A percentile compares a stretch with the other conserved stretches of the same genome.
These are phyloP conservation scores for Graphium colonna DNA, from an alignment of 2,888 invertebrate species.

Conservation along the genomic window DNA sequence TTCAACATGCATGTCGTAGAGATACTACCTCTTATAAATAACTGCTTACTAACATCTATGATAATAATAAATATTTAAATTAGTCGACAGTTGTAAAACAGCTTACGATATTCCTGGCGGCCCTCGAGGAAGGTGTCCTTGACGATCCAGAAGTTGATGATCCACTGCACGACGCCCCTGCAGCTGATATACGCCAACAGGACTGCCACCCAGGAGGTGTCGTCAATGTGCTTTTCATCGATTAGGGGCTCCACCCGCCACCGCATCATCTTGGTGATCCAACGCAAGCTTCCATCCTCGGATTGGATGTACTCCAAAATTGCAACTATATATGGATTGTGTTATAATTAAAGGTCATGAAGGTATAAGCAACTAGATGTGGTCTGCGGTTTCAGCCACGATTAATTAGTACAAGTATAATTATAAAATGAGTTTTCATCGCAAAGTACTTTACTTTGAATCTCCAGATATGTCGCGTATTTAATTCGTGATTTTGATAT, in stretches of 20 bases:
- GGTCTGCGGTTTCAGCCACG: too few relatives aligned
- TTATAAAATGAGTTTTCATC: not conserved
- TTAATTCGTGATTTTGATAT: too few relatives aligned
- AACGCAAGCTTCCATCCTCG: slow-evolving; percentile 14
- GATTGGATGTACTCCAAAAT: slow-evolving; percentile 41
- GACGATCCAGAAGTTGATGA: slow-evolving; percentile 64
- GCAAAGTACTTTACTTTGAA: not conserved
- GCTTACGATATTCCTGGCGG: slow-evolving; percentile 46
- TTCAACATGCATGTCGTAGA: not conserved
- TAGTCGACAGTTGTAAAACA: too few relatives aligned
- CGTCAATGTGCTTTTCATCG: slow-evolving; percentile 29
- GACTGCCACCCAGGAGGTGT: slow-evolving; percentile 64
- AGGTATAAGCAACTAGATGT: too few relatives aligned
- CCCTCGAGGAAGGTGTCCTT: slow-evolving; percentile 62
- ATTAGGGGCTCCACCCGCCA: not conserved
- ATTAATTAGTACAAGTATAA: not conserved
- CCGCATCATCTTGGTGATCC: slow-evolving; percentile 15
- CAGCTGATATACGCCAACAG: slow-evolving; percentile 54
- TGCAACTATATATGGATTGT: slow-evolving; percentile 28
- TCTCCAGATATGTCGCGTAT: not conserved
- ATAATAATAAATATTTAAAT: too few relatives aligned
- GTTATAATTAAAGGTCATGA: too few relatives aligned
- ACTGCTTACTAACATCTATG: too few relatives aligned
- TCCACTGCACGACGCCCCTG: slow-evolving; percentile 59
- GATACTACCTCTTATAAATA: not conserved